Conservation (phyloP, 2,888 invertebrate genomes). For the Nesidiocoris tenuis region DNA sequence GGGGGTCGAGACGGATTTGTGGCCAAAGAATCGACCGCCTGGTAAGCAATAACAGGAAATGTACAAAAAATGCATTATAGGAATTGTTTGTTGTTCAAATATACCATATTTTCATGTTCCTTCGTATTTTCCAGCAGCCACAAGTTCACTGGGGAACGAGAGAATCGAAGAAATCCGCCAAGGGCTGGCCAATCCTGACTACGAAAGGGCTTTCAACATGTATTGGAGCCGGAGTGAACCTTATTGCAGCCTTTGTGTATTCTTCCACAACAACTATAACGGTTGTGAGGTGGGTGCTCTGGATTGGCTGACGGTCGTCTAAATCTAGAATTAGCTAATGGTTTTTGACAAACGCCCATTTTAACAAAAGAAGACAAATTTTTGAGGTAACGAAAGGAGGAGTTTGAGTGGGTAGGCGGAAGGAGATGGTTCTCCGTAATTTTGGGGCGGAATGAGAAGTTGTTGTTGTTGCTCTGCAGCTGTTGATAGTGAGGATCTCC, state of each 20-base stretch:
- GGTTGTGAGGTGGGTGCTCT: conserved; percentile 2
- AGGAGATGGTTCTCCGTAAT: no score
- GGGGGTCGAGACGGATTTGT: conserved; percentile 25
- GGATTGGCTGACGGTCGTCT: no score
- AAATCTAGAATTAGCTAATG: no score
- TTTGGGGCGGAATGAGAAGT: no score
- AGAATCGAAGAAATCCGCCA: neutral
- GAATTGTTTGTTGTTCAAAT: no score
- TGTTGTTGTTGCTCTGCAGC: no score
- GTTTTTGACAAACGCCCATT: no score
- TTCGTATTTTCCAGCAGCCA: conserved; percentile 2
- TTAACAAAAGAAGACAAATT: no score
- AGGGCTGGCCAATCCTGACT: conserved; percentile 37
- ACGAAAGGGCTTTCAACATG: conserved; percentile 56
- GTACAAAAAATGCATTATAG: no score
- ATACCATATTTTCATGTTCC: neutral
- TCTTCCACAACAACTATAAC: conserved; percentile 49
- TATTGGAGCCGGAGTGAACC: conserved; percentile 59
- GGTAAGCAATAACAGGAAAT: conserved; percentile 11
- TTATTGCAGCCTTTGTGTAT: conserved; percentile 62
- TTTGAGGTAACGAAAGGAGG: no score
- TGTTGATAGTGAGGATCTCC: no score
- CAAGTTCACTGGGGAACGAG: conserved; percentile 2
- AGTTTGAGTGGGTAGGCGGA: no score
- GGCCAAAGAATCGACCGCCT: conserved; percentile 12